A percentile compares a stretch with the other conserved stretches of the same genome.
These are phyloP conservation scores for Calliopum simillimum DNA, from an alignment of 2,888 invertebrate genomes.

Conservation along the genomic window DNA sequence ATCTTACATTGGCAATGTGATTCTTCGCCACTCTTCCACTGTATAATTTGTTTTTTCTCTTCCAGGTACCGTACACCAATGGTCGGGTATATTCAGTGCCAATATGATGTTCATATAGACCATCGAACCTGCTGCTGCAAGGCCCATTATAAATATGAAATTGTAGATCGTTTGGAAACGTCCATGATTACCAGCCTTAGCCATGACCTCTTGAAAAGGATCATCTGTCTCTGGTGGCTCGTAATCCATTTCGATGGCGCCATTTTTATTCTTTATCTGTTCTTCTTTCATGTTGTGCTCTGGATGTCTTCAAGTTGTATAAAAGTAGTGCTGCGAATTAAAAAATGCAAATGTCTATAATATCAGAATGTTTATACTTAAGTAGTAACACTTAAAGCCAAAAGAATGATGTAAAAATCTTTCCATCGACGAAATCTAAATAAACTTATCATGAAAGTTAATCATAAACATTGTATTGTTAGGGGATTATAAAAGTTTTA, in stretches of 20 bases:
- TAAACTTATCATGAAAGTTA: no score
- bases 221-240: constrained; percentile 58
- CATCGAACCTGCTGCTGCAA: constrained; percentile 69
- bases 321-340: no score
- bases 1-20: constrained; percentile 70
- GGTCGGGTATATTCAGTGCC: constrained; percentile 71
- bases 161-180: constrained; percentile 70
- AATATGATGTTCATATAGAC: constrained; percentile 70
- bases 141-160: constrained; percentile 67
- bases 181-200: constrained; percentile 70
- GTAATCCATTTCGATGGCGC: constrained; percentile 40
- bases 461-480: no score
- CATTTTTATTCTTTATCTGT: constrained; percentile 45
- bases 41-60: constrained; percentile 68
- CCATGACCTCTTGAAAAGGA: constrained; percentile 70
- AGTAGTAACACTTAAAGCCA: no score
- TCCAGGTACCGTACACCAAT: constrained; percentile 72
- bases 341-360: no score
- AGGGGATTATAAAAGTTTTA: no score
- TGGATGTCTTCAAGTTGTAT: no score
- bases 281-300: constrained; percentile 29
- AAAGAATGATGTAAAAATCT: neutral
- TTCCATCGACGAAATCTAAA: neutral
- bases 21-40: constrained; percentile 68
- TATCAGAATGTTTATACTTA: no score